phyloP scores from a whole-genome alignment of 2,113 vertebrate species.

The Polypterus bichir region DNA sequence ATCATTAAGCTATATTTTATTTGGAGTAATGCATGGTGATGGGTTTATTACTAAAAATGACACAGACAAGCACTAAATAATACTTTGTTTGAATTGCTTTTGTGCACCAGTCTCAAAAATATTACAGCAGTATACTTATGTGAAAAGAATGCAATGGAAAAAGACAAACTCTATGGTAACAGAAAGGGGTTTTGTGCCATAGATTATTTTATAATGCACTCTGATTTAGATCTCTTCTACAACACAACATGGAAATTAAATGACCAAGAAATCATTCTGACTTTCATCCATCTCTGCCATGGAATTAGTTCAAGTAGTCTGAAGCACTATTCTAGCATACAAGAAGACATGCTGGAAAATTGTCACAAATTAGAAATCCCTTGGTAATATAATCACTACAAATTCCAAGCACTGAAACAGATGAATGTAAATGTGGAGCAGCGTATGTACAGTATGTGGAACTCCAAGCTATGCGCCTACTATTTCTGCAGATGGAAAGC shows the following conservation, averaged over 20 bases:
- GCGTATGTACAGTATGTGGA: not conserved
- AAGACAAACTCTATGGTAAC: too few relatives aligned
- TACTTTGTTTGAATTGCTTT: too few relatives aligned
- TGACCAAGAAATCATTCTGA: constrained; percentile 5
- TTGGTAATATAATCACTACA: constrained; percentile 1
- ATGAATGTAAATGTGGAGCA: constrained; percentile 3
- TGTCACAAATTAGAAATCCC: constrained; percentile 1
- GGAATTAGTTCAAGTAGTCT: constrained; percentile 2
- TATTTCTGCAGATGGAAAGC: not conserved
- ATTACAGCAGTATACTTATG: too few relatives aligned
- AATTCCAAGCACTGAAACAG: not conserved
- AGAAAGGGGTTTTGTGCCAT: not conserved
- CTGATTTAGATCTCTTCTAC: not conserved
- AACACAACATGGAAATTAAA: not conserved
- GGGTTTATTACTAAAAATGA: too few relatives aligned
- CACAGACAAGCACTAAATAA: too few relatives aligned
- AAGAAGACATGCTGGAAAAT: constrained; percentile 3
- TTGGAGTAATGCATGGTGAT: too few relatives aligned
- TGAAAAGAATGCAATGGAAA: too few relatives aligned
- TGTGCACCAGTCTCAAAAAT: too few relatives aligned
- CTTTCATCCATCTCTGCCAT: constrained; percentile 4
- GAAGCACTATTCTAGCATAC: not conserved
- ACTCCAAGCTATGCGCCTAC: not conserved
- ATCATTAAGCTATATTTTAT: too few relatives aligned
- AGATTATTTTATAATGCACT: not conserved